Base-by-base conservation (phyloP, 2,888 invertebrate species). In the Metallyticus violacea region DNA sequence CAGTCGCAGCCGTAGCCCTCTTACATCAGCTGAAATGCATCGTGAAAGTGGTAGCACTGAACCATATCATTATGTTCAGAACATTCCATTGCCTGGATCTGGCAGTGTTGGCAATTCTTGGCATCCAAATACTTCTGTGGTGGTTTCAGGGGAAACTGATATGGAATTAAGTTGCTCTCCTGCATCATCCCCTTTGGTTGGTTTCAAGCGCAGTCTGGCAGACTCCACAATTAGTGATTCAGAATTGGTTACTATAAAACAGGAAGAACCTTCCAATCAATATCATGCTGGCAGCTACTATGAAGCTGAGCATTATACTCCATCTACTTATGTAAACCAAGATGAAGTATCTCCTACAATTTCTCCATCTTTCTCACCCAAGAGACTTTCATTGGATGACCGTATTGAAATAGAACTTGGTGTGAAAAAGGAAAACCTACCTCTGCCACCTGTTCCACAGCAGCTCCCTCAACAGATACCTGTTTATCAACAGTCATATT, bases 331-430 rank as follows among this genome's bases (percentile, higher is more conserved):
- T 62, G 81, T 25, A 78, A 29, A n/a, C 25, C 77, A 77, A 77
- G 86, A 85, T 26, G 79, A 40, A 29, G 79, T 22, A n/a, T 82
- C 85, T n/a, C 87, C 79, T 26, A 28, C 82, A 7, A n/a, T 30
- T 30, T 85, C 85, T 15, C 85, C 83, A 27, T 28, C 82, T 6
- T 89, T 89, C 78, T 94, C 94, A 0, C 94, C 94, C 0, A 94
- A 93, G 90, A 91, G 94, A 85, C 90, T 94, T 22, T 93, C 94
- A 0, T 91, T 95, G 7, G 94, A 95, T 88, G 94, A 94, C 88
- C 91, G 94, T 90, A 92, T 95, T 87, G 94, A 93, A 90, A 91
- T 93, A 86, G 94, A 94, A 88, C 91, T 94, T 89, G 94, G 94
- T 6, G 92, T 93, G 78, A 92, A 93, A 86, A 92, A 93, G 86